A percentile compares a stretch with the other conserved stretches of the same genome.
Evolutionary conservation across 2,113 vertebrate genomes (phyloP).

Genomic region (Hoplias malabaricus): DNA sequence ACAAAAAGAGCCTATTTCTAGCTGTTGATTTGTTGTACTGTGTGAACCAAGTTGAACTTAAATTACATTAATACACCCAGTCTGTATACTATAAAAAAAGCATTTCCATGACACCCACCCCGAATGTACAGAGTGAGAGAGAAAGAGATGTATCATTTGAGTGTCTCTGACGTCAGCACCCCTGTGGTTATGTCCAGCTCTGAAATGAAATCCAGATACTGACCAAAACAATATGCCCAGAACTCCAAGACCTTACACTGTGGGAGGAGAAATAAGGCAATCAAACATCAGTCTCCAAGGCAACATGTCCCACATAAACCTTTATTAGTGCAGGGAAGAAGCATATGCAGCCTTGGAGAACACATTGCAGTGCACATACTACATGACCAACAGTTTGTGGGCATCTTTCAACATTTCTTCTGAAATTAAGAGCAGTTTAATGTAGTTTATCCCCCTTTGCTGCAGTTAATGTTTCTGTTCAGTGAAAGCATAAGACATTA

Average conservation of each 20-base stretch:
- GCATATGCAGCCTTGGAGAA: conserved; percentile 10
- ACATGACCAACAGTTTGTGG: too few relatives aligned
- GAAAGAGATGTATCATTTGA: neutral
- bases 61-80: too few relatives aligned
- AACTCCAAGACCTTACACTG: conserved; percentile 7
- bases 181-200: conserved; percentile 16
- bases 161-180: conserved; percentile 23
- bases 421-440: too few relatives aligned
- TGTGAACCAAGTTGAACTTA: too few relatives aligned
- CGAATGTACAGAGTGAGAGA: neutral
- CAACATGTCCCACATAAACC: conserved; percentile 10
- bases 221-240: conserved; percentile 23
- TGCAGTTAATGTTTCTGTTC: too few relatives aligned
- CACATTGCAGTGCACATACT: neutral
- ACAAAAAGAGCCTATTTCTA: too few relatives aligned
- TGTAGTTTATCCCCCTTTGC: too few relatives aligned
- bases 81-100: too few relatives aligned
- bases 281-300: neutral
- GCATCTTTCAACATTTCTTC: too few relatives aligned
- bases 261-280: conserved; percentile 29
- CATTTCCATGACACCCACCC: too few relatives aligned
- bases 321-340: neutral
- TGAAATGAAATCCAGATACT: conserved; percentile 34
- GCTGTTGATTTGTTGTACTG: too few relatives aligned
- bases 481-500: too few relatives aligned